Evolutionary conservation across 2,113 vertebrate species (phyloP), one percentile per base, ranked within the genome.

Genomic region (Motacilla alba): DNA sequence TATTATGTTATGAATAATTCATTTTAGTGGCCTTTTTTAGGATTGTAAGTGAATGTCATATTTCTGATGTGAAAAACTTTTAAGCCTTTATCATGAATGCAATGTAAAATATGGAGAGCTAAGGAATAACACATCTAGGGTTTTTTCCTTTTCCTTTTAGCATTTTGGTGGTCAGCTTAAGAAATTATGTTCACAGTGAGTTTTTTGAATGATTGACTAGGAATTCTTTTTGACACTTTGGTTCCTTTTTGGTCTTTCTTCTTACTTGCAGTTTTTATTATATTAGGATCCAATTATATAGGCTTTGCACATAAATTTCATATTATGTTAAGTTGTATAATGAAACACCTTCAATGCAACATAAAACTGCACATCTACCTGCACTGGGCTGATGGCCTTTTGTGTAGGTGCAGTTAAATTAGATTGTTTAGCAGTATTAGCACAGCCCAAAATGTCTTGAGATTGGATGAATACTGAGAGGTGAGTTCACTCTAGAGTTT

Each of bases 11-110:
- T 89, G 83, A 96, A 88, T 80, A 90, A 94, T 90, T 79, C 20
- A 81, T 82, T 91, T 90, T 84, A 52, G 75, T 94, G 83, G 56
- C 74, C 75, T 83, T 94, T 95, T 64, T 37, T 33, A 66, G 88
- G 70, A 44, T 39, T 50, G 58, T 63, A 87, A 92, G 55, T 92
- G 37, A 92, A 74, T 75, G 70, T 91, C 53, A 72, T 33, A 68
- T 90, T 95, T 76, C 83, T 70, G 31, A 68, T 90, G 47, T 70
- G 75, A 80, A 64, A 93, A 92, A 87, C 35, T 75, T 80, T 28
- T 47, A 31, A 89, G 31, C 47, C 49, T 59, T 79, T 93, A 53
- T 78, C 39, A 47, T 77, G 47, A 79, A 87, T 87, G 30, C 33
- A 75, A 6, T 87, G 79, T 81, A 53, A 94, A 89, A 52, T 64